Conservation (phyloP, 2,888 invertebrate genomes). For the Hipparchia semele region DNA sequence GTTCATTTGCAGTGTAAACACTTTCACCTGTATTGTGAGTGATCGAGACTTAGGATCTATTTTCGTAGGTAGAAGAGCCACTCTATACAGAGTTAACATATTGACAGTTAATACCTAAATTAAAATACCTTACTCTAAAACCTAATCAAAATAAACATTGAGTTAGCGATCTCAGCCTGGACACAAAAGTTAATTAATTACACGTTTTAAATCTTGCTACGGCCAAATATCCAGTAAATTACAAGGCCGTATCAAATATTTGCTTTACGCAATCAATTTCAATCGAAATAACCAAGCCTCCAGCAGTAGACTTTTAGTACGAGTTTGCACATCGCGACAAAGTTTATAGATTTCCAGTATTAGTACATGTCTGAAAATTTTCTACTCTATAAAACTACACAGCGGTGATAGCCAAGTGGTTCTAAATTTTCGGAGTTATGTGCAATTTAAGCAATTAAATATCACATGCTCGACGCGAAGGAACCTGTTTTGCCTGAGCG, state of each 20-base stretch:
- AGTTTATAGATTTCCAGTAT: background rate
- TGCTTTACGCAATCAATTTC: constrained; percentile 55
- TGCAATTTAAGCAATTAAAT: too few relatives aligned
- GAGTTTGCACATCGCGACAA: too few relatives aligned
- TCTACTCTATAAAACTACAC: too few relatives aligned
- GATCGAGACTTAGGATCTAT: constrained; percentile 8
- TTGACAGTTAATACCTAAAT: background rate
- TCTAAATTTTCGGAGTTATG: too few relatives aligned
- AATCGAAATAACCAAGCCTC: constrained; percentile 25
- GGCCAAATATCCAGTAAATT: constrained; percentile 58
- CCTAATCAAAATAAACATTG: constrained; percentile 13
- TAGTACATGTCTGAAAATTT: too few relatives aligned
- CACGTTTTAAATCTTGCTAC: constrained; percentile 1
- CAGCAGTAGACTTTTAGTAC: background rate
- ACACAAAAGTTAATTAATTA: constrained; percentile 7
- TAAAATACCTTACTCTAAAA: background rate
- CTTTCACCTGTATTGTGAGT: constrained; percentile 36
- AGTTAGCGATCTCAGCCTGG: background rate
- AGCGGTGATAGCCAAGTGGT: too few relatives aligned
- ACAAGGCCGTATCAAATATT: constrained; percentile 62
- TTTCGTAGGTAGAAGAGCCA: too few relatives aligned
- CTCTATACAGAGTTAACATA: background rate
- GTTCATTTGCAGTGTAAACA: constrained; percentile 22
- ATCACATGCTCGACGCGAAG: too few relatives aligned
- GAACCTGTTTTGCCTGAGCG: too few relatives aligned